phyloP scores from a whole-genome alignment of 2,113 vertebrate species.

The Trachemys scripta region DNA sequence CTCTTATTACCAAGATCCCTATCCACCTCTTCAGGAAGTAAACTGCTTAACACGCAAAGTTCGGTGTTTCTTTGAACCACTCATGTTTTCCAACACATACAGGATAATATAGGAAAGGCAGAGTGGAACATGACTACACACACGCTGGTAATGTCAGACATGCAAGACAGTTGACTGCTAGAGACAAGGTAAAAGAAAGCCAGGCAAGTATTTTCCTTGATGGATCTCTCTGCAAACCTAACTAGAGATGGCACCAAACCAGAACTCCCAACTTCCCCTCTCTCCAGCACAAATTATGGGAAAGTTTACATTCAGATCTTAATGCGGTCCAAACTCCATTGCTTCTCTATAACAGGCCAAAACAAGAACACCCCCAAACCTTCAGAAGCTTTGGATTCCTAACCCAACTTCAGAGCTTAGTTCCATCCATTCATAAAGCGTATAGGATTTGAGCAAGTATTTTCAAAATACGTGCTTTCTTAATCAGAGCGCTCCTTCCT shows the following conservation, averaged over 20 bases:
- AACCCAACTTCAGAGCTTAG: background rate
- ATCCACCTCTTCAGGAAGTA: background rate
- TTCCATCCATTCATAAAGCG: background rate
- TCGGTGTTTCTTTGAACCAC: background rate
- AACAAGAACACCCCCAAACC: fast-evolving
- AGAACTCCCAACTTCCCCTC: background rate
- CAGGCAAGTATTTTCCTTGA: background rate
- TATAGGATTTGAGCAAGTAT: background rate
- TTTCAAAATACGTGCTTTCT: background rate
- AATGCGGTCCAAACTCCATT: background rate
- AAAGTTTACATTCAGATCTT: background rate
- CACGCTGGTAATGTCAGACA: background rate
- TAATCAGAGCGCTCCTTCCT: background rate
- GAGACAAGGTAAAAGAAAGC: background rate
- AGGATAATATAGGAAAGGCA: background rate
- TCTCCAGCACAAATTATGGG: background rate
- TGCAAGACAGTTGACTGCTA: background rate
- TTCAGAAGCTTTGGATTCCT: background rate
- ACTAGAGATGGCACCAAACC: background rate
- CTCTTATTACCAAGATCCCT: background rate
- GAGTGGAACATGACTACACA: background rate
- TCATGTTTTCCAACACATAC: background rate
- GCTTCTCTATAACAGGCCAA: background rate
- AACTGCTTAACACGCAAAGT: background rate
- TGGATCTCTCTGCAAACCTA: background rate